These are phyloP conservation scores for Centroberyx gerrardi DNA, from an alignment of 2,797 vertebrate genomes.

Conservation along the genomic window DNA sequence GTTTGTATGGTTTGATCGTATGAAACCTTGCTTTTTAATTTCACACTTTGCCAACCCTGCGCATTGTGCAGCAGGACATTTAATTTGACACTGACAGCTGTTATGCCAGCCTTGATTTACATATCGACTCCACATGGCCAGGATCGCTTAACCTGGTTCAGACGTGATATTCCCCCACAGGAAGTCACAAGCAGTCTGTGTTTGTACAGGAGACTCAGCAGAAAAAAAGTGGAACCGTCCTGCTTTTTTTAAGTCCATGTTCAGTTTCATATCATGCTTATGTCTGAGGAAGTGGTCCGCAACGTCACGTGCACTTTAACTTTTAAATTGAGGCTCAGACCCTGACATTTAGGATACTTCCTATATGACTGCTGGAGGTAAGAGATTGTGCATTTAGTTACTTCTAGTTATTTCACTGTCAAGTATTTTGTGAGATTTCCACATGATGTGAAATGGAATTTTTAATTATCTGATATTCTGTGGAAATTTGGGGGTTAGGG, in stretches of 20 bases:
- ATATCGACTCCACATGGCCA: slow-evolving; percentile 10
- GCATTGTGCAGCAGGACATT: slow-evolving; percentile 14
- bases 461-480: too few relatives aligned
- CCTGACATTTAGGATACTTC: slow-evolving; percentile 33
- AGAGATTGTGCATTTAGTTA: slow-evolving; percentile 33
- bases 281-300: slow-evolving; percentile 69
- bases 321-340: slow-evolving; percentile 57
- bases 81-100: slow-evolving; percentile 8
- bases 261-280: slow-evolving; percentile 74
- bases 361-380: slow-evolving; percentile 65
- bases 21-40: slow-evolving; percentile 6
- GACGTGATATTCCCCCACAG: slow-evolving; percentile 22
- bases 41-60: slow-evolving; percentile 2
- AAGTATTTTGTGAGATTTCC: background rate
- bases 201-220: slow-evolving; percentile 76
- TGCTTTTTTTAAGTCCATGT: slow-evolving; percentile 44
- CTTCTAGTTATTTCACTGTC: background rate
- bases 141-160: slow-evolving; percentile 28
- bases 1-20: slow-evolving; percentile 14
- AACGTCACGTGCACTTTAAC: slow-evolving; percentile 62
- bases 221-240: slow-evolving; percentile 80
- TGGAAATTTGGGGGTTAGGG: too few relatives aligned
- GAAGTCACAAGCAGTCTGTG: slow-evolving; percentile 77
- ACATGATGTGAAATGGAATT: background rate
- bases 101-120: slow-evolving; percentile 6